These are phyloP conservation scores for Rhyacophila evoluta DNA, from an alignment of 2,888 invertebrate genomes.

Conservation along the genomic window DNA sequence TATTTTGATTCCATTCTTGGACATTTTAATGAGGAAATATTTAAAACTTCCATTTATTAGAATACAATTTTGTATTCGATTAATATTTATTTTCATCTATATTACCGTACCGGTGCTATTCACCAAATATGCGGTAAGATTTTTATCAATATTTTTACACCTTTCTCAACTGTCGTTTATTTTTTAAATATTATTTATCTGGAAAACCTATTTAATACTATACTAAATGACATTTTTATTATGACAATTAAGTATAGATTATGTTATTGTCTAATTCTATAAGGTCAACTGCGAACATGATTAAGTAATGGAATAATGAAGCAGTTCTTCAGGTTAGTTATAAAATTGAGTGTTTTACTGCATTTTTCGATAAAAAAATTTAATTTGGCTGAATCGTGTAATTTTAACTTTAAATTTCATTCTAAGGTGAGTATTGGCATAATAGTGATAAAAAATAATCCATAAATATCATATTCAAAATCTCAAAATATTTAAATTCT, in stretches of 20 bases:
- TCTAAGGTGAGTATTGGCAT: background rate
- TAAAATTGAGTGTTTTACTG: no score
- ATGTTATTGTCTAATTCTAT: background rate
- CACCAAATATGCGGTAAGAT: background rate
- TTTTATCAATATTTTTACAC: background rate
- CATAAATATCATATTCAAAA: conserved; percentile 29
- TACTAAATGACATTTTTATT: background rate
- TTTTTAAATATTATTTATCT: background rate
- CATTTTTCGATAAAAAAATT: background rate
- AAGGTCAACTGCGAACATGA: background rate
- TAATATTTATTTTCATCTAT: background rate
- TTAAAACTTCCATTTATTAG: background rate
- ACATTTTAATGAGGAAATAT: conserved; percentile 14
- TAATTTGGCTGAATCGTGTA: background rate
- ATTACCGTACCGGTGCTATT: background rate
- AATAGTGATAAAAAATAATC: conserved; percentile 29
- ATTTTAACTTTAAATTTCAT: background rate
- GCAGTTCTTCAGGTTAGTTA: no score
- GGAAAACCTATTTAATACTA: background rate
- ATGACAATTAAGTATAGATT: background rate
- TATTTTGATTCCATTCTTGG: conserved; percentile 29
- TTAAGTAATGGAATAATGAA: background rate
- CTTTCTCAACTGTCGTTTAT: background rate
- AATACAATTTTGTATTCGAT: background rate
- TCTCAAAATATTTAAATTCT: conserved; percentile 19